Percentiles rank a stretch among this genome's conserved stretches.
phyloP scores from a whole-genome alignment of 2,888 invertebrate species.

The Xanthorhoe spadicearia region DNA sequence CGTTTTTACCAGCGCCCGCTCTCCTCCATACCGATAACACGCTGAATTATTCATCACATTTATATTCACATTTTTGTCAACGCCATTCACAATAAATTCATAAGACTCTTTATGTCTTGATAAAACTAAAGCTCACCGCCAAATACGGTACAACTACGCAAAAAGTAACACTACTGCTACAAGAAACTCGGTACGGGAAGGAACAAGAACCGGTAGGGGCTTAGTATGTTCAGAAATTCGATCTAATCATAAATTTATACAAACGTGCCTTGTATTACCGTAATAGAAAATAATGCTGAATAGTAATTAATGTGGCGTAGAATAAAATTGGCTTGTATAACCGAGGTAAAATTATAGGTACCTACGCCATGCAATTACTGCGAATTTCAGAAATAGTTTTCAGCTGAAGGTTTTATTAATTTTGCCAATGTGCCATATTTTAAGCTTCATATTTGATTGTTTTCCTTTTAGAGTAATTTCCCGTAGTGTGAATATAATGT shows the following conservation, averaged over 20 bases:
- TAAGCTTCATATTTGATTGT: not conserved
- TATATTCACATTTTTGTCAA: slow-evolving; percentile 85
- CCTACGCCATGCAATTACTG: slow-evolving; percentile 7
- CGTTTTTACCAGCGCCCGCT: slow-evolving; percentile 67
- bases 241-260: slow-evolving; percentile 10
- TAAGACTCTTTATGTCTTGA: slow-evolving; percentile 83
- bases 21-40: slow-evolving; percentile 81
- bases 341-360: not conserved
- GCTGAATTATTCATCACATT: slow-evolving; percentile 83
- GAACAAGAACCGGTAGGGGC: slow-evolving; percentile 60
- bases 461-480: too few species aligned
- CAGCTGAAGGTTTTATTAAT: slow-evolving; percentile 2
- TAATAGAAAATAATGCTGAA: slow-evolving; percentile 12
- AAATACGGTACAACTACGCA: slow-evolving; percentile 63
- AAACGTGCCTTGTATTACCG: slow-evolving; percentile 2
- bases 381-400: slow-evolving; percentile 10
- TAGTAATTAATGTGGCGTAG: slow-evolving; percentile 21
- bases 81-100: slow-evolving; percentile 82
- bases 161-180: slow-evolving; percentile 66
- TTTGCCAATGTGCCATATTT: not conserved
- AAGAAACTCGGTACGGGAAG: slow-evolving; percentile 58
- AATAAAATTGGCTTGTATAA: slow-evolving; percentile 9
- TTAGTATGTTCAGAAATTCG: slow-evolving; percentile 9
- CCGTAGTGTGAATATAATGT: too few species aligned
- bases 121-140: slow-evolving; percentile 81